Base-by-base conservation (phyloP, 2,888 invertebrate genomes). In the Alentia gelatinosa region DNA sequence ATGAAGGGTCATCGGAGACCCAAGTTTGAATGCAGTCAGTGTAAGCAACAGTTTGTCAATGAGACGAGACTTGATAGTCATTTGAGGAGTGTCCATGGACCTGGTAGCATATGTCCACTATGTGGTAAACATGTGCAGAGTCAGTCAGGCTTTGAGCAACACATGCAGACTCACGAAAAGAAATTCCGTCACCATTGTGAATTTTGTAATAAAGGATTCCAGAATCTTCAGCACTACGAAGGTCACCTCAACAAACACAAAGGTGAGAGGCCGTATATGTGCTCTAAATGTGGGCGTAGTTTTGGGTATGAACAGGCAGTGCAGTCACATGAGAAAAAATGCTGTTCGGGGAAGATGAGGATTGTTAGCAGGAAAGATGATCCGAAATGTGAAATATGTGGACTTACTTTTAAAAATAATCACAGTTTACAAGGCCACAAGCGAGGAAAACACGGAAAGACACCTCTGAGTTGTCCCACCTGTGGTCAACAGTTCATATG, bases 191-290 rank as follows among this genome's bases (percentile, higher is more conserved):
- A 35, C 37, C 19, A 35, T 23, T 79, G 79, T 39, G 12, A 79
- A 12, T 19, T 37, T 1, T 79, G 79, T 39, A 23, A 26, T 23
- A 35, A 39, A 23, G 79, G 79, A 15, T 79, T 79, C 23, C 79
- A 79, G 37, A 79, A 79, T 39, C 39, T 35, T 12, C 79, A 79
- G 79, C 79, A 79, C n/a, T 79, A 35, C n/a, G 79, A 79, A 39
- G 79, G 79, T 37, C 79, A 79, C 37, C 1, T 39, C 15, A 79
- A 79, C 79, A 79, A 79, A n/a, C 79, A 79, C 37, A 12, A 79
- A 19, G 79, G 79, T 1, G n/a, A 23, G 7, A 35, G 19, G 15
- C 79, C 79, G 15, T 35, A 37, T 23, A 79, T 79, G 35, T 79
- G 79, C n/a, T n/a, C 79, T 0, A 79, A 79, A 23, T 79, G 79